These are phyloP conservation scores for Paratilapia polleni DNA, from an alignment of 2,113 vertebrate genomes.

Conservation along the genomic window DNA sequence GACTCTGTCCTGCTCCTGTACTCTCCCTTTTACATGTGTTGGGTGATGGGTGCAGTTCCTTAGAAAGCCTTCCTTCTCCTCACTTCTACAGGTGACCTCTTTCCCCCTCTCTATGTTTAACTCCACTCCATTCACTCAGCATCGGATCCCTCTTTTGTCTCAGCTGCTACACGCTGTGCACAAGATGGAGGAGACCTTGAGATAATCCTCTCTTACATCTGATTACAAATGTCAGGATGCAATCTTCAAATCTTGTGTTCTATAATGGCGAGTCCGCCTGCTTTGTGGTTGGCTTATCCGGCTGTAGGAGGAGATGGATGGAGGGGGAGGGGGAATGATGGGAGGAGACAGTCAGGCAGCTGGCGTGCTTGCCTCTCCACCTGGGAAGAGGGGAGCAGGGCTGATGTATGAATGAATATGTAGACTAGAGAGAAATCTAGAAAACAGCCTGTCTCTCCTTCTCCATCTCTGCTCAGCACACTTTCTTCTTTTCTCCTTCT, in stretches of 20 bases:
- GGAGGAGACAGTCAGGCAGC: conserved; percentile 46
- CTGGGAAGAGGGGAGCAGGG: conserved; percentile 26
- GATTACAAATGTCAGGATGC: conserved; percentile 74
- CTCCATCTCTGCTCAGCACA: background rate
- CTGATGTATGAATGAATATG: conserved; percentile 40
- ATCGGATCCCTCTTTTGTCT: conserved; percentile 22
- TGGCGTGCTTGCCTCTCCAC: conserved; percentile 32
- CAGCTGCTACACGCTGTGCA: conserved; percentile 41
- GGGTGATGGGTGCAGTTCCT: conserved; percentile 19
- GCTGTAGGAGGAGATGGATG: conserved; percentile 40
- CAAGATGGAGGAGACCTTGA: conserved; percentile 71
- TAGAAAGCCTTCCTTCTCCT: conserved; percentile 42
- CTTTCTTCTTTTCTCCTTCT: background rate
- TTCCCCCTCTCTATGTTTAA: conserved; percentile 18
- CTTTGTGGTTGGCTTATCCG: conserved; percentile 38
- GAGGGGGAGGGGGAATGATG: conserved; percentile 47
- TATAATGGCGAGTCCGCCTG: conserved; percentile 20
- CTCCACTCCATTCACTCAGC: conserved; percentile 15
- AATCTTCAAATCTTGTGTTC: conserved; percentile 72
- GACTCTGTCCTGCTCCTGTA: background rate
- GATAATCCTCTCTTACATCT: conserved; percentile 75
- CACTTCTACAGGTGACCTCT: conserved; percentile 74
- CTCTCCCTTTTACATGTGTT: background rate
- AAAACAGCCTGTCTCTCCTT: background rate
- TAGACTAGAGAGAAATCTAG: background rate